Evolutionary conservation across 2,797 vertebrate genomes (phyloP).

Genomic region (Lindbergichthys nudifrons): DNA sequence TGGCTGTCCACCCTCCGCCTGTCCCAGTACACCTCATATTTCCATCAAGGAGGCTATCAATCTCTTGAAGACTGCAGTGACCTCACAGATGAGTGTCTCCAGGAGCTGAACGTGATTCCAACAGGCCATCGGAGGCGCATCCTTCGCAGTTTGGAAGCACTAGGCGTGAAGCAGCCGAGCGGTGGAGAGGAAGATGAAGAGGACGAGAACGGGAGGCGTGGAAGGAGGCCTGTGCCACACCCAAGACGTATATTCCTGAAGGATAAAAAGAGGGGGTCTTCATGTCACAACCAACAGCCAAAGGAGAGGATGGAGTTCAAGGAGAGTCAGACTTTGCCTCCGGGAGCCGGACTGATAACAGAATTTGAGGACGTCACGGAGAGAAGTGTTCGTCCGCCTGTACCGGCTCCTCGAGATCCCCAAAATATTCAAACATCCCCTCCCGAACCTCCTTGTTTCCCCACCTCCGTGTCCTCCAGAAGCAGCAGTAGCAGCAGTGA

Average conservation of each 20-base stretch:
- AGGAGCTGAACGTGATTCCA: conserved; percentile 87
- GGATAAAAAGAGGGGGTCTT: conserved; percentile 50
- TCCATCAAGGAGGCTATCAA: conserved; percentile 85
- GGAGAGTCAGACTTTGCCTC: conserved; percentile 64
- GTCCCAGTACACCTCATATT: conserved; percentile 85
- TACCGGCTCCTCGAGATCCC: conserved; percentile 50
- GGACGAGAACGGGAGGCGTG: not conserved
- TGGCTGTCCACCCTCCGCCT: conserved; percentile 91
- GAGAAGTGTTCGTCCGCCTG: not conserved
- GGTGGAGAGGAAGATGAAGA: conserved; percentile 36
- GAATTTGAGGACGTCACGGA: not conserved
- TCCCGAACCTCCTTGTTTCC: rapidly evolving
- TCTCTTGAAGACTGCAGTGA: conserved; percentile 83
- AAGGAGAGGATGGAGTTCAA: conserved; percentile 26
- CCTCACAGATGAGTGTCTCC: conserved; percentile 86
- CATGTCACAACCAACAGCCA: conserved; percentile 34
- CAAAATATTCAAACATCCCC: conserved; percentile 25
- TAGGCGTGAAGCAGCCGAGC: conserved; percentile 32
- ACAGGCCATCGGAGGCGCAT: conserved; percentile 94
- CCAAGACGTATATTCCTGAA: conserved; percentile 73
- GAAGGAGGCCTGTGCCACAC: conserved; percentile 47
- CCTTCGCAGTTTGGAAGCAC: conserved; percentile 87
- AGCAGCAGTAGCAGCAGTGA: conserved; percentile 53
- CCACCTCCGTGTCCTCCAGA: conserved; percentile 12
- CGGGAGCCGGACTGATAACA: conserved; percentile 49